Conservation (phyloP, 2,113 vertebrate genomes). For the Hippocampus guttulatus region DNA sequence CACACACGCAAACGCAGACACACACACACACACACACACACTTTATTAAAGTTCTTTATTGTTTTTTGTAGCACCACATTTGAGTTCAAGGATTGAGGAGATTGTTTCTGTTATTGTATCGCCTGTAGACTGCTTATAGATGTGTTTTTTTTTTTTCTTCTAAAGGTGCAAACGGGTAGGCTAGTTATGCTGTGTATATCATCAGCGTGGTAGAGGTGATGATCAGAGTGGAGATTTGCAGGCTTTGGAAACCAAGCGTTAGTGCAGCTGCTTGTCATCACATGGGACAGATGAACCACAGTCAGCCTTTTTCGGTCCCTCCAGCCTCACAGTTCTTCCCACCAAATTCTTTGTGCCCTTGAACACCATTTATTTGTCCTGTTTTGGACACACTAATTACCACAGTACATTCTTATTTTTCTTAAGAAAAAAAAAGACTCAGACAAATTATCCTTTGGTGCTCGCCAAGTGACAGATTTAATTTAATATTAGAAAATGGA, state of each 20-base stretch:
- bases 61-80: slow-evolving; percentile 15
- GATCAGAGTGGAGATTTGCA: slow-evolving; percentile 38
- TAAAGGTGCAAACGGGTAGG: slow-evolving; percentile 8
- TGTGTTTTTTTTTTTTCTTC: too few relatives aligned
- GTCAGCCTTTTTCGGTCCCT: slow-evolving; percentile 61
- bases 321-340: slow-evolving; percentile 42
- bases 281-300: slow-evolving; percentile 64
- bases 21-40: slow-evolving; percentile 12
- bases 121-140: background rate
- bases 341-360: slow-evolving; percentile 4
- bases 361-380: slow-evolving; percentile 18
- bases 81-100: background rate
- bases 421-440: background rate
- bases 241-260: slow-evolving; percentile 31
- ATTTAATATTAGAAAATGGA: background rate
- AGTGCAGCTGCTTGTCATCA: slow-evolving; percentile 31
- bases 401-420: background rate
- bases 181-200: slow-evolving; percentile 39
- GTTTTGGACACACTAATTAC: slow-evolving; percentile 15
- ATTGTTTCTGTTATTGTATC: background rate
- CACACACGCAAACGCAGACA: slow-evolving; percentile 13
- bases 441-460: background rate
- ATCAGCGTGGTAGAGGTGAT: slow-evolving; percentile 38
- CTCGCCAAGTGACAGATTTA: background rate
- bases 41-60: slow-evolving; percentile 1